Percentiles rank a stretch among this genome's conserved stretches.
Evolutionary conservation across 2,888 invertebrate genomes (phyloP).

Genomic region (Sphaerophoria rueppellii): DNA sequence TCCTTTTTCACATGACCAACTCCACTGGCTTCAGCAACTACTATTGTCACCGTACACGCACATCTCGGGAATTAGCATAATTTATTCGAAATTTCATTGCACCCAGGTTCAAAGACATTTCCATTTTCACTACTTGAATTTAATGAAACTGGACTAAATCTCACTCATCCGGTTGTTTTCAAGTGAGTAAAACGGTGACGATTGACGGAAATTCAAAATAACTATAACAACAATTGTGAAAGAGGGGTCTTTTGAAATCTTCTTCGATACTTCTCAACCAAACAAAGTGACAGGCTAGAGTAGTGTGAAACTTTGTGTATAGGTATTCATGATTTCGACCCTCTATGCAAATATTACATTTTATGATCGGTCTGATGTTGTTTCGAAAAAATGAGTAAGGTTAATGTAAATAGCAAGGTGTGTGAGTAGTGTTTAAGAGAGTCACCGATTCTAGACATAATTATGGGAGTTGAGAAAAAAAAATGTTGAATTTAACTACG

Average conservation of each 20-base stretch:
- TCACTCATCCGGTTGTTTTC: slow-evolving; percentile 65
- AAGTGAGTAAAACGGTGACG: slow-evolving; percentile 20
- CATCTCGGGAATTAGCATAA: slow-evolving; percentile 67
- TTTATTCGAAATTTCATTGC: slow-evolving; percentile 63
- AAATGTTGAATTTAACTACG: no score
- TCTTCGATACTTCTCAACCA: slow-evolving; percentile 17
- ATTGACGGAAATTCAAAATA: slow-evolving; percentile 47
- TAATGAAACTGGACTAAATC: slow-evolving; percentile 47
- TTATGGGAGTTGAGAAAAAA: no score
- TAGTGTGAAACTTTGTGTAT: neutral
- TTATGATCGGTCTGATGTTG: neutral
- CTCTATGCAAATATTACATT: slow-evolving; percentile 34
- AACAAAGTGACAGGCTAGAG: slow-evolving; percentile 37
- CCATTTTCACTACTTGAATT: slow-evolving; percentile 50
- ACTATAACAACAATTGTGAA: slow-evolving; percentile 6
- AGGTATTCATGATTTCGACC: slow-evolving; percentile 34
- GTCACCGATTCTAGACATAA: no score
- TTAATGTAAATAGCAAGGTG: slow-evolving; percentile 69
- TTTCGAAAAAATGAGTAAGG: slow-evolving; percentile 48
- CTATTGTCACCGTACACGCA: slow-evolving; percentile 69
- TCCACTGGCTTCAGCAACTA: slow-evolving; percentile 30
- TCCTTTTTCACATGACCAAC: slow-evolving; percentile 67
- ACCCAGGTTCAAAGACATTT: slow-evolving; percentile 57
- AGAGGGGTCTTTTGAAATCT: neutral
- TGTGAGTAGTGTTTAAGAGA: slow-evolving; percentile 63